phyloP scores from a whole-genome alignment of 2,113 vertebrate species.

The Anarhynchus alexandrinus region DNA sequence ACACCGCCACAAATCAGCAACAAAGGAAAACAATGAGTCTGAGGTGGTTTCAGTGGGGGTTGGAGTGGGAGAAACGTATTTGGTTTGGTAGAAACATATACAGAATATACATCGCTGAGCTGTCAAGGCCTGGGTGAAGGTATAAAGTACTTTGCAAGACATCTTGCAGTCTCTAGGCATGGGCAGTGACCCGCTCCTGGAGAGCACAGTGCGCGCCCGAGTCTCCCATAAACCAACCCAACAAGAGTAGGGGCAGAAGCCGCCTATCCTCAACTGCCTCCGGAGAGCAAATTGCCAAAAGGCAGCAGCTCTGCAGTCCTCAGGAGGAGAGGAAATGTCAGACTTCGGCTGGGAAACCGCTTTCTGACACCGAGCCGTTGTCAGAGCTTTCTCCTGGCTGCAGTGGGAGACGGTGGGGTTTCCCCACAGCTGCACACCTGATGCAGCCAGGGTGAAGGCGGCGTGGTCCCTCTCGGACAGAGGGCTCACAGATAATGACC shows the following conservation, averaged over 20 bases:
- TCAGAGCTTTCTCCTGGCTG: neutral
- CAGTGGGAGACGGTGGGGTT: accelerated
- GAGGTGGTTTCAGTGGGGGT: neutral
- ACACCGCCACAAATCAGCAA: neutral
- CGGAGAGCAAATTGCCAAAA: neutral
- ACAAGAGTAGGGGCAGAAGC: neutral
- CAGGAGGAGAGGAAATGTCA: neutral
- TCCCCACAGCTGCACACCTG: neutral
- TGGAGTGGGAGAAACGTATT: neutral
- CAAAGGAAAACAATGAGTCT: neutral
- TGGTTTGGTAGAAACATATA: neutral
- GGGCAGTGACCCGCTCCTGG: neutral
- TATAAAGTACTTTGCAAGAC: neutral
- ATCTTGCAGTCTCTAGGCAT: neutral
- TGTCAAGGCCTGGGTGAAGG: neutral
- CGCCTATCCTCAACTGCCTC: neutral
- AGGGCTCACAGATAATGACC: neutral
- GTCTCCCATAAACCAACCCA: neutral
- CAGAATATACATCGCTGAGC: neutral
- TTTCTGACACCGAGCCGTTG: accelerated
- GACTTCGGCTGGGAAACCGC: neutral
- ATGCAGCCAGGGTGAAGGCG: neutral
- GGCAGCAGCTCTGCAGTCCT: neutral
- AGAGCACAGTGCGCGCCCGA: accelerated
- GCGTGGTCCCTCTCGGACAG: neutral